Percentiles rank a stretch among this genome's conserved stretches.
Conservation (phyloP, 2,113 vertebrate genomes). For the Sakesphorus luctuosus region DNA sequence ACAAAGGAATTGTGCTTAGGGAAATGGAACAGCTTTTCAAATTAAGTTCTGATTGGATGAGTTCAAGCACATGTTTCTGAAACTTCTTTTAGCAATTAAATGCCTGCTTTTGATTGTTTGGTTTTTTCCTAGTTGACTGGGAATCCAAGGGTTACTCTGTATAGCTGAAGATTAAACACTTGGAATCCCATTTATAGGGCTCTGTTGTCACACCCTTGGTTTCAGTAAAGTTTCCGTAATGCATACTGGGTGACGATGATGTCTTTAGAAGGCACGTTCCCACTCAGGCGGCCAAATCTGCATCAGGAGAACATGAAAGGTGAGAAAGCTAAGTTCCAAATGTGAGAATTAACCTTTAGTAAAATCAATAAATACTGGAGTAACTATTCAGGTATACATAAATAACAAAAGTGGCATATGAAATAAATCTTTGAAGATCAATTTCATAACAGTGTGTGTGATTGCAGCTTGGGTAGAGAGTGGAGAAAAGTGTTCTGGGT, state of each 20-base stretch:
- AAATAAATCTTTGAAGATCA: neutral
- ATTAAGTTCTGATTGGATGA: neutral
- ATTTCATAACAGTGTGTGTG: neutral
- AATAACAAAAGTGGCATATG: neutral
- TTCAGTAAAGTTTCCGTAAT: neutral
- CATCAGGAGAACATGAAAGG: neutral
- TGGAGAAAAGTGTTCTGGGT: neutral
- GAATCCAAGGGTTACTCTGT: neutral
- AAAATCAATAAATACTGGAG: neutral
- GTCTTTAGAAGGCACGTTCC: neutral
- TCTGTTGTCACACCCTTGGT: neutral
- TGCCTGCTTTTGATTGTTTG: neutral
- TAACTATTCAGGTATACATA: neutral
- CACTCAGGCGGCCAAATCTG: neutral
- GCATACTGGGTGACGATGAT: neutral
- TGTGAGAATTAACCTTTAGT: constrained; percentile 2
- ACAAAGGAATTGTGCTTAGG: neutral
- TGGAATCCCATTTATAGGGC: neutral
- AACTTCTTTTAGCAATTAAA: neutral
- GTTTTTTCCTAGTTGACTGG: neutral
- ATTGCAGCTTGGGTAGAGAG: neutral
- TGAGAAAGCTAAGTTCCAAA: neutral
- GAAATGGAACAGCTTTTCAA: neutral
- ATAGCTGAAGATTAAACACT: neutral
- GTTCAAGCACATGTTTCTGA: neutral